A percentile compares a stretch with the other conserved stretches of the same genome.
These are phyloP conservation scores for Zoroaster sp. DNA, from an alignment of 53 echinoderm and acorn worm species.

Conservation along the genomic window DNA sequence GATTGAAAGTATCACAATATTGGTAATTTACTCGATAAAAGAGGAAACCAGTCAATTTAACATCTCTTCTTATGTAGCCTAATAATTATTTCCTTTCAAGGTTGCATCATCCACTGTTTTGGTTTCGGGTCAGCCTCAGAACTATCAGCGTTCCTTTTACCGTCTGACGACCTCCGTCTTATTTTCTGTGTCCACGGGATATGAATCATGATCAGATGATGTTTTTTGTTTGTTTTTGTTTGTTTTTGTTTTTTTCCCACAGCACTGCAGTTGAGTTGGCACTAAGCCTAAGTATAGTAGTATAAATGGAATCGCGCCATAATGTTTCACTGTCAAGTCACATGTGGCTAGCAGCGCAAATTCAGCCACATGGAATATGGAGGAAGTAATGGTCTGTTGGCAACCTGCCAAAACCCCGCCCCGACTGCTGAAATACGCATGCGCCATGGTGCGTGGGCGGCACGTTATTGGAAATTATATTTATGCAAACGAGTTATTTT, in stretches of 20 bases:
- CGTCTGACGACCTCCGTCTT: neutral
- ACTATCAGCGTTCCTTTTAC: neutral
- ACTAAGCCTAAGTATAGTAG: neutral
- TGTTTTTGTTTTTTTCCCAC: too few relatives aligned
- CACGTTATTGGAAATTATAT: constrained; percentile 23
- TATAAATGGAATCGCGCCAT: too few relatives aligned
- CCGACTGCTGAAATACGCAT: neutral
- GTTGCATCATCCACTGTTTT: neutral
- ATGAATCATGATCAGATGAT: neutral
- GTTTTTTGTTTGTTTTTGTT: too few relatives aligned
- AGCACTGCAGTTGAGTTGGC: neutral
- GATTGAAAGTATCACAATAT: too few relatives aligned
- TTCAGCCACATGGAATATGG: too few relatives aligned
- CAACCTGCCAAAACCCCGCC: constrained; percentile 35
- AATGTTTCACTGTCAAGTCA: too few relatives aligned
- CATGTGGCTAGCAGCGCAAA: too few relatives aligned
- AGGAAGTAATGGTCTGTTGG: too few relatives aligned
- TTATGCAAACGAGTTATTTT: constrained; percentile 41
- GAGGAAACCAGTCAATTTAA: too few relatives aligned
- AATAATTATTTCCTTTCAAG: too few relatives aligned
- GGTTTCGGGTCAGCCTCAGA: neutral
- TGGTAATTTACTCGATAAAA: too few relatives aligned
- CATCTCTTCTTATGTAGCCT: too few relatives aligned
- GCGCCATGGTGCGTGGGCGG: constrained; percentile 37
- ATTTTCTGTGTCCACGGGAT: constrained; percentile 19